Percentiles rank a stretch among this genome's conserved stretches.
Evolutionary conservation across 2,797 vertebrate species (phyloP).

Genomic region (Propithecus deckenii): DNA sequence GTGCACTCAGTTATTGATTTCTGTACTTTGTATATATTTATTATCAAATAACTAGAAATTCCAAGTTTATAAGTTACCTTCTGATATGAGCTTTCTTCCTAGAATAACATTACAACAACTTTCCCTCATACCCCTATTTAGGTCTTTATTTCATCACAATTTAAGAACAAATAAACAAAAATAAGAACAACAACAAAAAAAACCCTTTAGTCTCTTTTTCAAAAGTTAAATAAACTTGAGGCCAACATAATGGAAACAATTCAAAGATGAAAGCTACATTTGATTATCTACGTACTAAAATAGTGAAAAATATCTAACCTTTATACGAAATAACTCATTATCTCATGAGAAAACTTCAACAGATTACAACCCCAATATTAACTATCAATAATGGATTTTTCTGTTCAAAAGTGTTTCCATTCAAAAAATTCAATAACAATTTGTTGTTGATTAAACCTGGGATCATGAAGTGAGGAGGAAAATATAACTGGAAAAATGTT

Average conservation of each 20-base stretch:
- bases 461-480: background rate
- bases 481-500: background rate
- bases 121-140: background rate
- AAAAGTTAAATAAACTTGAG: background rate
- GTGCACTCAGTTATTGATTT: background rate
- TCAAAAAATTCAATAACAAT: background rate
- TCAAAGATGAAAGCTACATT: background rate
- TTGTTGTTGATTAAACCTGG: background rate
- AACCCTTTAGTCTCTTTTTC: background rate
- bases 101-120: background rate
- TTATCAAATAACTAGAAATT: conserved; percentile 10
- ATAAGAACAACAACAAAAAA: background rate
- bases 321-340: background rate
- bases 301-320: background rate
- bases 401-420: background rate
- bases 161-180: background rate
- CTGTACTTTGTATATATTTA: background rate
- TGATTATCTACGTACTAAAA: background rate
- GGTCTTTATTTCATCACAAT: background rate
- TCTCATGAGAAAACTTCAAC: background rate
- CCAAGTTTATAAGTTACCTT: background rate
- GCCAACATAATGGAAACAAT: background rate
- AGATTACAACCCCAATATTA: background rate
- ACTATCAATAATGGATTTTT: background rate
- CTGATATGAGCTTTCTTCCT: background rate